phyloP scores from a whole-genome alignment of 2,888 invertebrate genomes.

The Drosophila multiciliata region DNA sequence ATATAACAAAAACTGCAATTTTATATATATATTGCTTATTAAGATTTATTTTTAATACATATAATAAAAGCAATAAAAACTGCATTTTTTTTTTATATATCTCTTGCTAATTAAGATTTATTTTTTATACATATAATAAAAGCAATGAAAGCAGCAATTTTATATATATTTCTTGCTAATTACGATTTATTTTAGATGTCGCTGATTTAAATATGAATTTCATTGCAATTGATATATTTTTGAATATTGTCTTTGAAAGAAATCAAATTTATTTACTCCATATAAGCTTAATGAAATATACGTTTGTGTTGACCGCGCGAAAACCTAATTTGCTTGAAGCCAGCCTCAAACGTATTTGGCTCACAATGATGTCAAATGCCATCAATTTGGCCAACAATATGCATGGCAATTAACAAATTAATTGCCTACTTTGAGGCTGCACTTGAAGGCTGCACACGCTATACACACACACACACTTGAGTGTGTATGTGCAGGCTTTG shows the following conservation, averaged over 20 bases:
- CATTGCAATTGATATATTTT: background rate
- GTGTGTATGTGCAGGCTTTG: slow-evolving; percentile 26
- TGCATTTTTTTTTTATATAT: background rate
- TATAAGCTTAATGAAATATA: slow-evolving; percentile 29
- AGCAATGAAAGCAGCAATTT: background rate
- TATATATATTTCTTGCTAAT: background rate
- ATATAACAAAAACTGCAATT: background rate
- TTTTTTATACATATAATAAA: background rate
- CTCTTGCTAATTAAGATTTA: background rate
- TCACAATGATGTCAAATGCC: slow-evolving; percentile 48
- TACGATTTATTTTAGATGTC: no score
- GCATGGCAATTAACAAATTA: slow-evolving; percentile 74
- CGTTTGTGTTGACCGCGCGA: slow-evolving; percentile 36
- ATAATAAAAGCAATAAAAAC: background rate
- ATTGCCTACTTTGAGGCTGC: slow-evolving; percentile 73
- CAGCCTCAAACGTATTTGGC: slow-evolving; percentile 27
- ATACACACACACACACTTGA: slow-evolving; percentile 11
- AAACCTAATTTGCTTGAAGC: slow-evolving; percentile 62
- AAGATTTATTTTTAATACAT: no score
- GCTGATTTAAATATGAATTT: background rate
- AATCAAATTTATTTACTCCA: background rate
- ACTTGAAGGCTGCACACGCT: slow-evolving; percentile 44
- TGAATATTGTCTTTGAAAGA: background rate
- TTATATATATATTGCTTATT: background rate
- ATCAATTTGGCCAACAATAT: slow-evolving; percentile 71